Conservation (phyloP, 2,113 vertebrate species). For the Grammomys surdaster region DNA sequence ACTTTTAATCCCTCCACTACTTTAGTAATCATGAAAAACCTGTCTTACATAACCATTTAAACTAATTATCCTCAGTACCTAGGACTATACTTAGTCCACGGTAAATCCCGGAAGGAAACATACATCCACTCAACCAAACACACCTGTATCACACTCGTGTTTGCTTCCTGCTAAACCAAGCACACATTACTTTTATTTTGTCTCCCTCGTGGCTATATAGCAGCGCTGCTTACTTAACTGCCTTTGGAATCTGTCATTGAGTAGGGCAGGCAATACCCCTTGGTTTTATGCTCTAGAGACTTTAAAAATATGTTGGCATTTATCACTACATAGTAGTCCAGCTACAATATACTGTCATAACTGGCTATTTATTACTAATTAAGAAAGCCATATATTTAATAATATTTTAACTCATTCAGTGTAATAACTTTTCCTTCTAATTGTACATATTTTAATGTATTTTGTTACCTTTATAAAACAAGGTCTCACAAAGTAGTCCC, state of each 20-base stretch:
- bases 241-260: not conserved
- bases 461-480: not conserved
- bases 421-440: not conserved
- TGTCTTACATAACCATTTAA: not conserved
- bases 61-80: not conserved
- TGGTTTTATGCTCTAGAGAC: not conserved
- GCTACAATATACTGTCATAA: not conserved
- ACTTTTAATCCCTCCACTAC: not conserved
- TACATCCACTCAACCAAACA: not conserved
- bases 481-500: not conserved
- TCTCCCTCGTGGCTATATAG: not conserved
- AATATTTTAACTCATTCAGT: not conserved
- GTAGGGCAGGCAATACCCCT: not conserved
- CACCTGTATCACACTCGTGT: not conserved
- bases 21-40: not conserved
- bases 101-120: not conserved
- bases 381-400: not conserved
- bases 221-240: not conserved
- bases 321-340: not conserved
- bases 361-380: not conserved
- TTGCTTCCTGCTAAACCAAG: not conserved
- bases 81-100: not conserved
- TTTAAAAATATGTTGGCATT: conserved; percentile 15
- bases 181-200: not conserved
- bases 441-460: not conserved